Evolutionary conservation across 2,888 invertebrate species (phyloP).

Genomic region (Microchrysa polita): DNA sequence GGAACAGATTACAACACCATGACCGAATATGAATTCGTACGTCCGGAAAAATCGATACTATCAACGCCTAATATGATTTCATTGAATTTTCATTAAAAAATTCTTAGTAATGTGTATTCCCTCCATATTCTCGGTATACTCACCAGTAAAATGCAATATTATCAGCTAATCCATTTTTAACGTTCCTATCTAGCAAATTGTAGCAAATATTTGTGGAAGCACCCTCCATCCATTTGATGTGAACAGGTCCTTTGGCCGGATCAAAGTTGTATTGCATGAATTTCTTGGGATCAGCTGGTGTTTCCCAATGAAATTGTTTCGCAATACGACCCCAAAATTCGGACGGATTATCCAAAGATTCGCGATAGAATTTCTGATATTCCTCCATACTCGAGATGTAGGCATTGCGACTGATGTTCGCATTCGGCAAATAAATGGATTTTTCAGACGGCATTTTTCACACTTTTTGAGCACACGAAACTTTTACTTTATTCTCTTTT

Average conservation of each 20-base stretch:
- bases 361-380: constrained; percentile 84
- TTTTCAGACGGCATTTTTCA: constrained; percentile 70
- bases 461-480: constrained; percentile 45
- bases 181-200: constrained; percentile 92
- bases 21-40: constrained; percentile 15
- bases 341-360: constrained; percentile 87
- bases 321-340: constrained; percentile 94
- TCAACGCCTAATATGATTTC: not conserved
- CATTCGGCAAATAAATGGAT: constrained; percentile 69
- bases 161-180: constrained; percentile 88
- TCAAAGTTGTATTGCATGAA: constrained; percentile 94
- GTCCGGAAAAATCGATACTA: constrained; percentile 47
- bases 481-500: too few species aligned
- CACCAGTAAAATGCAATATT: constrained; percentile 96
- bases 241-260: constrained; percentile 85
- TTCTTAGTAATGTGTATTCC: too few species aligned
- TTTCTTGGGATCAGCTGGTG: constrained; percentile 75
- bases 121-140: constrained; percentile 67
- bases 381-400: constrained; percentile 77
- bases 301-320: constrained; percentile 94
- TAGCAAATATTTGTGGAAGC: constrained; percentile 95
- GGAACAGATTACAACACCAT: not conserved
- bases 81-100: too few species aligned
- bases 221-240: constrained; percentile 94
- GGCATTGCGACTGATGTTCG: constrained; percentile 68